Conservation (phyloP, 2,113 vertebrate genomes). For the Eonycteris spelaea region DNA sequence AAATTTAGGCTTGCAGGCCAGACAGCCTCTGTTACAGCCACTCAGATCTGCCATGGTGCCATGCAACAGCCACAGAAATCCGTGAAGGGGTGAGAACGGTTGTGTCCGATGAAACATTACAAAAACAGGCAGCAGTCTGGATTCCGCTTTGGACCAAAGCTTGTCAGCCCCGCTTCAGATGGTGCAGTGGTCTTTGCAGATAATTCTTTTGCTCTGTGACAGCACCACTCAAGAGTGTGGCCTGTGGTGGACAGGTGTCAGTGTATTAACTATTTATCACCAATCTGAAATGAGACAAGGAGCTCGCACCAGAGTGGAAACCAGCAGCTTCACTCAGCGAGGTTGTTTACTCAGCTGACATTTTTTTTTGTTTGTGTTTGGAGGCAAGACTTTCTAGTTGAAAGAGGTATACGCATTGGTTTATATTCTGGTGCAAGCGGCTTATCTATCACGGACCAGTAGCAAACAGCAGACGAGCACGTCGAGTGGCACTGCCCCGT, state of each 20-base stretch:
- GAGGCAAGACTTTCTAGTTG: not conserved
- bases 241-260: not conserved
- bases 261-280: no score
- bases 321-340: not conserved
- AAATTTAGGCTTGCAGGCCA: not conserved
- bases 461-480: not conserved
- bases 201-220: not conserved
- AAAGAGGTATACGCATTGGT: not conserved
- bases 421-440: not conserved
- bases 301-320: not conserved
- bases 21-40: not conserved
- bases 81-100: not conserved
- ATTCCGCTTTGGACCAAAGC: not conserved
- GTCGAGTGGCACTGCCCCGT: fast-evolving
- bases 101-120: not conserved
- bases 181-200: not conserved
- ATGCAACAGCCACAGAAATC: not conserved
- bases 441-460: not conserved
- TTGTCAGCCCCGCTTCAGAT: not conserved
- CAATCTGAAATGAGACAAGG: not conserved
- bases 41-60: not conserved
- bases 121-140: not conserved
- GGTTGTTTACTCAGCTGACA: not conserved
- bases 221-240: not conserved
- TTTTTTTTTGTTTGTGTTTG: not conserved